Percentiles rank a stretch among this genome's conserved stretches.
These are phyloP conservation scores for Luehdorfia chinensis DNA, from an alignment of 1,140 invertebrate species.

Conservation along the genomic window DNA sequence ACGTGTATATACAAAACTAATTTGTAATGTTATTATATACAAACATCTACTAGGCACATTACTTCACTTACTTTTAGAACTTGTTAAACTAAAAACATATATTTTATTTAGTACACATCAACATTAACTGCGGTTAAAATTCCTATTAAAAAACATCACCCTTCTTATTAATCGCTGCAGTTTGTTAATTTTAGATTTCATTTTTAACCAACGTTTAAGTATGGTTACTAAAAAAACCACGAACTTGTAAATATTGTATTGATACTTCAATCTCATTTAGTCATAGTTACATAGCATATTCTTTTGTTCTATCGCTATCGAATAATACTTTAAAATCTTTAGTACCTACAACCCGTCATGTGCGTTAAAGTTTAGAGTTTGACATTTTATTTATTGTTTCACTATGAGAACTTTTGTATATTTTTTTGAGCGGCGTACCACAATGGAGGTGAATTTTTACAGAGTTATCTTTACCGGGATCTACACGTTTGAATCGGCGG, in stretches of 20 bases:
- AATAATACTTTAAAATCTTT: constrained; percentile 9
- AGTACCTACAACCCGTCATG: constrained; percentile 3
- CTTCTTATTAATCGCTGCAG: no score
- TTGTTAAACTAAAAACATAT: no score
- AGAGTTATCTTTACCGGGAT: constrained; percentile 99
- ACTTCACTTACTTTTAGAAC: no score
- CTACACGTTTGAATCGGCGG: constrained; percentile 99
- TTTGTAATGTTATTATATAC: no score
- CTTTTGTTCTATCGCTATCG: constrained; percentile 28
- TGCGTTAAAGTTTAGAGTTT: constrained; percentile 24
- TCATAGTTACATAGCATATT: constrained; percentile 37
- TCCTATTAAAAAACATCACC: no score
- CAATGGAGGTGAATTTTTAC: constrained; percentile 79
- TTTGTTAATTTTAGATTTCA: constrained; percentile 6
- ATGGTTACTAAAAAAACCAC: constrained; percentile 1
- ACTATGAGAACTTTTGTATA: constrained; percentile 50
- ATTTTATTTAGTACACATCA: no score
- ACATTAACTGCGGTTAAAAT: no score
- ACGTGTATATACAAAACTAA: no score
- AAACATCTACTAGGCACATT: no score
- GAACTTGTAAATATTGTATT: constrained; percentile 34
- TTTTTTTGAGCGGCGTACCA: constrained; percentile 66
- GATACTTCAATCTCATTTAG: constrained; percentile 44
- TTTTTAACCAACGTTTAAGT: not conserved
- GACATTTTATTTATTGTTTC: constrained; percentile 32